A percentile compares a stretch with the other conserved stretches of the same genome.
Evolutionary conservation across 2,797 vertebrate species (phyloP).

Genomic region (Amblyopsis hoosieri): DNA sequence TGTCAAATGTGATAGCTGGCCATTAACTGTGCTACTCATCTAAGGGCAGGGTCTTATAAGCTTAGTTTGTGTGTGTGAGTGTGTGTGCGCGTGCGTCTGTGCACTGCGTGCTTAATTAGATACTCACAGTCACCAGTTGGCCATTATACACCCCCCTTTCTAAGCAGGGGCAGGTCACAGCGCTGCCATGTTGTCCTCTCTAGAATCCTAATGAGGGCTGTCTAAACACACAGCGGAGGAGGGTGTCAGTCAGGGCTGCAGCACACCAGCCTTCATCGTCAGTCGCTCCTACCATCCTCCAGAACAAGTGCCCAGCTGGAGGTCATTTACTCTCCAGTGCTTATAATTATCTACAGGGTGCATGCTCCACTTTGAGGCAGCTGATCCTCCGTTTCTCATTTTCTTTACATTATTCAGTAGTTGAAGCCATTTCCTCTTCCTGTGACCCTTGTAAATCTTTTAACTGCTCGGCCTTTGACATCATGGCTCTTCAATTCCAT

Average conservation of each 20-base stretch:
- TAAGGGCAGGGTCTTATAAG: not conserved
- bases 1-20: constrained; percentile 1
- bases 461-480: constrained; percentile 61
- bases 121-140: constrained; percentile 26
- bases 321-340: constrained; percentile 66
- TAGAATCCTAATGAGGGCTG: constrained; percentile 34
- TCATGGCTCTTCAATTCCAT: constrained; percentile 65
- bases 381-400: constrained; percentile 53
- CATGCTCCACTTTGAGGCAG: constrained; percentile 33
- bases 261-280: constrained; percentile 18
- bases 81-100: not conserved
- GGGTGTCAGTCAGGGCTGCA: constrained; percentile 35
- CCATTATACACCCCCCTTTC: constrained; percentile 20
- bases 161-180: constrained; percentile 30
- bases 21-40: not conserved
- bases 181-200: constrained; percentile 26
- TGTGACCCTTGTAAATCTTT: constrained; percentile 60
- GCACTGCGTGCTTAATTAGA: constrained; percentile 17
- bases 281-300: constrained; percentile 23
- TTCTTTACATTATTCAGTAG: constrained; percentile 62
- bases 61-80: not conserved
- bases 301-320: constrained; percentile 55
- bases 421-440: constrained; percentile 61
- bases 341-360: constrained; percentile 55
- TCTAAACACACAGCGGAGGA: constrained; percentile 27